These are phyloP conservation scores for Syngnathus acus DNA, from an alignment of 2,797 vertebrate species.

Conservation along the genomic window DNA sequence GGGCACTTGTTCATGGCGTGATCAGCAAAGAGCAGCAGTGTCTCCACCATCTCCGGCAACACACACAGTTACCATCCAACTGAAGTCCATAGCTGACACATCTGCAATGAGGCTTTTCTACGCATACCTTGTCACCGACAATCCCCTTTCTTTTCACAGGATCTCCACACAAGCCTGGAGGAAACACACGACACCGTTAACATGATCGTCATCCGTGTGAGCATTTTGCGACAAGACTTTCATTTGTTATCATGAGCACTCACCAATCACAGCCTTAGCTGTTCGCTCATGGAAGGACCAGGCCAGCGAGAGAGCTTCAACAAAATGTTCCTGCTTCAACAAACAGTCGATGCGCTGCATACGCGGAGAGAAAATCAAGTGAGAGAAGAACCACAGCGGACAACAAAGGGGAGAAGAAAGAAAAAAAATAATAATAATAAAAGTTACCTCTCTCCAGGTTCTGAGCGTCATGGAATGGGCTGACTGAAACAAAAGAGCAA, in stretches of 20 bases:
- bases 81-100: rapidly evolving
- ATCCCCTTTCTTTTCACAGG: constrained; percentile 80
- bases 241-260: constrained; percentile 30
- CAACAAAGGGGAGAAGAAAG: background rate
- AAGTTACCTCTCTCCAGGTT: constrained; percentile 96
- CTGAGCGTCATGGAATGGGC: constrained; percentile 89
- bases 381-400: background rate
- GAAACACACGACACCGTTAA: background rate
- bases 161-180: constrained; percentile 83
- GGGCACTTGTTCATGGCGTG: constrained; percentile 87
- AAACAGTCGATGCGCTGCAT: constrained; percentile 84
- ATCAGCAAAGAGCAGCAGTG: constrained; percentile 86
- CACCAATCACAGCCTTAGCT: constrained; percentile 92
- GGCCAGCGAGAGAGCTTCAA: constrained; percentile 84
- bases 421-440: too few species aligned
- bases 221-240: too few species aligned
- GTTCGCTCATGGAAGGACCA: constrained; percentile 97
- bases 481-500: constrained; percentile 69
- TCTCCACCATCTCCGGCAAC: constrained; percentile 83
- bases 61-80: constrained; percentile 1
- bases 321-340: constrained; percentile 86
- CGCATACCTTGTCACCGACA: constrained; percentile 82
- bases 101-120: background rate
- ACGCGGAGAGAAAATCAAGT: background rate
- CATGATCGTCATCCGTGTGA: background rate